phyloP scores from a whole-genome alignment of 2,888 invertebrate genomes.

The Athetis lepigone region DNA sequence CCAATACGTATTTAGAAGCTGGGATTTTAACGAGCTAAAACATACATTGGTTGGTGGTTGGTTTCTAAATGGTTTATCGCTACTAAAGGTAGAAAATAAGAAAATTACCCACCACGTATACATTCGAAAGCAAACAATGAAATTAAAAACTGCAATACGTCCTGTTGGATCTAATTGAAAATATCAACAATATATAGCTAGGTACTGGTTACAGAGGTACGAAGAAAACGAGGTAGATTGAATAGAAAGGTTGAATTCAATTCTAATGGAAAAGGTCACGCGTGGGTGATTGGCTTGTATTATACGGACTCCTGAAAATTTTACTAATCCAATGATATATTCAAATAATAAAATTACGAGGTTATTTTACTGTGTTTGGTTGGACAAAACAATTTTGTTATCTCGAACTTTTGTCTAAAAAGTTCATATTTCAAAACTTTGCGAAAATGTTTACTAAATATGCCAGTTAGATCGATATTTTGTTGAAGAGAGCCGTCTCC shows the following conservation, averaged over 20 bases:
- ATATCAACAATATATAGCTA: not conserved
- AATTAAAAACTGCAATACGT: constrained; percentile 20
- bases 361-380: constrained; percentile 21
- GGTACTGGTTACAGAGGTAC: not conserved
- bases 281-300: constrained; percentile 19
- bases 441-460: too few species aligned
- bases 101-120: too few species aligned
- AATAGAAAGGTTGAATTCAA: constrained; percentile 43
- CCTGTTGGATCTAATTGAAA: not conserved
- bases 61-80: too few species aligned
- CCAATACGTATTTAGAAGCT: not conserved
- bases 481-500: too few species aligned
- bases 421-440: not conserved
- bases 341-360: constrained; percentile 4
- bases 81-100: too few species aligned
- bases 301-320: constrained; percentile 30
- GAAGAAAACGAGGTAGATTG: constrained; percentile 18
- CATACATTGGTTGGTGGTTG: too few species aligned
- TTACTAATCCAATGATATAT: constrained; percentile 28
- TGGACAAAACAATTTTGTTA: not conserved
- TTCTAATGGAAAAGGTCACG: constrained; percentile 49
- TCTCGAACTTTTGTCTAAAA: not conserved
- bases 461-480: too few species aligned
- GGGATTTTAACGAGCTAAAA: constrained; percentile 2
- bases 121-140: too few species aligned